A percentile compares a stretch with the other conserved stretches of the same genome.
Evolutionary conservation across 2,888 invertebrate genomes (phyloP).

Genomic region (Drosophila hamatofila): DNA sequence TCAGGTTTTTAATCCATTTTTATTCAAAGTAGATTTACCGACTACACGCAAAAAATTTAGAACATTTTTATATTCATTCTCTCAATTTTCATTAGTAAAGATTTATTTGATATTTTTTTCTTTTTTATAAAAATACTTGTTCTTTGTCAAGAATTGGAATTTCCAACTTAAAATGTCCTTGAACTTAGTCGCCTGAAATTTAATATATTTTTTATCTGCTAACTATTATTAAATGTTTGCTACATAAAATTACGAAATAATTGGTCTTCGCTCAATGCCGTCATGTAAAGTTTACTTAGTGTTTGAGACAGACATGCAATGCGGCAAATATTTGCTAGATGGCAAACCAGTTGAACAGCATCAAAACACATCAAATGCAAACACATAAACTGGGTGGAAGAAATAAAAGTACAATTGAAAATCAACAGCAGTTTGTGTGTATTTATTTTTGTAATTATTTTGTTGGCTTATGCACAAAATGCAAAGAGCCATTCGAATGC

Average conservation of each 20-base stretch:
- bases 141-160: too few species aligned
- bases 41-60: not conserved
- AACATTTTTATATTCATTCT: not conserved
- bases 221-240: not conserved
- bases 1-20: not conserved
- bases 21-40: not conserved
- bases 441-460: conserved; percentile 41
- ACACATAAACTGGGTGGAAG: conserved; percentile 8
- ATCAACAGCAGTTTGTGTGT: conserved; percentile 6
- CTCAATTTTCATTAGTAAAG: not conserved
- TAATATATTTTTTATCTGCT: not conserved
- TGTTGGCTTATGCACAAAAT: conserved; percentile 34
- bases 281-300: conserved; percentile 17
- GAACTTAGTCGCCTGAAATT: not conserved
- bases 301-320: conserved; percentile 28
- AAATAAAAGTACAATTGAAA: conserved; percentile 20
- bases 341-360: conserved; percentile 25
- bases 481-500: conserved; percentile 18
- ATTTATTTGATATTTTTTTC: too few species aligned
- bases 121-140: not conserved
- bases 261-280: conserved; percentile 37
- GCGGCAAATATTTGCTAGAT: conserved; percentile 38
- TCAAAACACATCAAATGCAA: conserved; percentile 22
- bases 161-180: not conserved
- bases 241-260: conserved; percentile 33